A percentile compares a stretch with the other conserved stretches of the same genome.
Conservation (phyloP, 2,113 vertebrate species). For the Ameiurus melas region DNA sequence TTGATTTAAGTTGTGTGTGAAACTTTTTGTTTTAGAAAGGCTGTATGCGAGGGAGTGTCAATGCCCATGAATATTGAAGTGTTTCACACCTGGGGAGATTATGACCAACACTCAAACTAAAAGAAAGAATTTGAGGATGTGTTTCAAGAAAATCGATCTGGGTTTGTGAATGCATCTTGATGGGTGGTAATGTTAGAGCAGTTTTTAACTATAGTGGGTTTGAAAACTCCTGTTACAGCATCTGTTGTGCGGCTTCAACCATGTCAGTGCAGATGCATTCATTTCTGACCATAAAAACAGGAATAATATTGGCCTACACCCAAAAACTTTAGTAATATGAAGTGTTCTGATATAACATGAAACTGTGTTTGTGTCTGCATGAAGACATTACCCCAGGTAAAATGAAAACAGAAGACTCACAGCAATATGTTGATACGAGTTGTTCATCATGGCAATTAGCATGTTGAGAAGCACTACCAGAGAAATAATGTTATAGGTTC, state of each 20-base stretch:
- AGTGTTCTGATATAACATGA: neutral
- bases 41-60: too few species aligned
- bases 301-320: neutral
- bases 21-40: too few species aligned
- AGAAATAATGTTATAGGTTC: slow-evolving; percentile 97
- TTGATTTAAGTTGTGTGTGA: too few species aligned
- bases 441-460: slow-evolving; percentile 99
- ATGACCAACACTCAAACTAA: too few species aligned
- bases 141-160: neutral
- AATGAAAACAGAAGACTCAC: slow-evolving; percentile 73
- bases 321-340: neutral
- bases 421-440: slow-evolving; percentile 98
- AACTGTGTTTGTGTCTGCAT: neutral
- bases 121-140: too few species aligned
- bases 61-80: too few species aligned
- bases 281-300: neutral
- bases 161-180: neutral
- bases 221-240: neutral
- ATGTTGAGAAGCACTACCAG: slow-evolving; percentile 98
- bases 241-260: neutral
- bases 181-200: neutral
- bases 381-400: neutral
- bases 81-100: too few species aligned
- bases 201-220: neutral
- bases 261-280: neutral